These are phyloP conservation scores for Hyles euphorbiae DNA, from an alignment of 1,140 invertebrate species.

Conservation along the genomic window DNA sequence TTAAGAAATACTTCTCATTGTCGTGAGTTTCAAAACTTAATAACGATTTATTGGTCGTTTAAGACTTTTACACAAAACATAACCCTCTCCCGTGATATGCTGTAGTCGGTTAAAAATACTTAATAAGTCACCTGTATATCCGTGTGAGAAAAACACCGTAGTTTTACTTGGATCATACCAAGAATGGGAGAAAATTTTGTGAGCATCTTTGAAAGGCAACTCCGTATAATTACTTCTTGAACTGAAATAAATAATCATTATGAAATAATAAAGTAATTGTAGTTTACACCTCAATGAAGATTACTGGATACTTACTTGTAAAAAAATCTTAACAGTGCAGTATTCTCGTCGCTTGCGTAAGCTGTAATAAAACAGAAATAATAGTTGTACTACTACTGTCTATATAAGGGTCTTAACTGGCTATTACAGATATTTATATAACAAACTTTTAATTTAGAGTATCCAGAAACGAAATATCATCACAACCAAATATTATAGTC, in stretches of 20 bases:
- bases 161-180: conserved; percentile 44
- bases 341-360: conserved; percentile 26
- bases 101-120: not conserved
- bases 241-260: conserved; percentile 29
- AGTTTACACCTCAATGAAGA: not conserved
- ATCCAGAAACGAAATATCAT: too few species aligned
- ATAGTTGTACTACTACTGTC: not conserved
- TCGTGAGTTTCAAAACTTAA: too few species aligned
- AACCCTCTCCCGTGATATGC: too few species aligned
- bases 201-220: conserved; percentile 34
- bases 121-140: conserved; percentile 49
- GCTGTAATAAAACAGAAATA: conserved; percentile 30
- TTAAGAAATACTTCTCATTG: too few species aligned
- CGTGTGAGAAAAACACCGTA: conserved; percentile 50
- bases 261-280: not conserved
- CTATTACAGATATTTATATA: too few species aligned
- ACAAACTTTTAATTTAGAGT: too few species aligned
- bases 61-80: too few species aligned
- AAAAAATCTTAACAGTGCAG: conserved; percentile 50
- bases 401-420: too few species aligned
- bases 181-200: conserved; percentile 32
- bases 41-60: too few species aligned
- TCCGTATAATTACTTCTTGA: conserved; percentile 47
- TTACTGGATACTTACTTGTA: conserved; percentile 29
- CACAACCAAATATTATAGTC: too few species aligned